Base-by-base conservation (phyloP, 2,797 vertebrate genomes). In the Manis javanica region DNA sequence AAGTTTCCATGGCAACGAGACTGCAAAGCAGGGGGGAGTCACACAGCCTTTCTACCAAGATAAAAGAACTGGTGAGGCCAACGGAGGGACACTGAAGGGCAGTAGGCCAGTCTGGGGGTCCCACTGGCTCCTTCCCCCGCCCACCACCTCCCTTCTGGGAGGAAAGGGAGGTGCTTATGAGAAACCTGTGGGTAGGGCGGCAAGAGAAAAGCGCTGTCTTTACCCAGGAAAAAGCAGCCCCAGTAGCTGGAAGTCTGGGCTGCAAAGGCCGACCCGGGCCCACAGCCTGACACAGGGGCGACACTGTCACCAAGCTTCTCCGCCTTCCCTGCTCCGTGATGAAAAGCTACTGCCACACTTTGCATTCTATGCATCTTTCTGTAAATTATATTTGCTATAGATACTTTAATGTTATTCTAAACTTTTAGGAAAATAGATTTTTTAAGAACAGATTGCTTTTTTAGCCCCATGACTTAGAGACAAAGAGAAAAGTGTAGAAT, bases 1-100 rank as follows among this genome's bases (percentile, higher is more conserved):
- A 1, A 0, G 98, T 98, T 98, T 95, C 98, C 97, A 98, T 97
- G 96, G 95, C 97, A 97, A 98, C 98, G 78, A 90, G 94, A 95
- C 95, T 34, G 69, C 93, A 21, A 77, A 95, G 4, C 59, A 96
- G 82, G 90, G 53, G 83, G 66, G 78, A 75, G 63, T 83, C 23
- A 0, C 71, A 55, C 0, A 24, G 66, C 59, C 97, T 72, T 66
- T 93, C 94, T 61, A 19, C 57, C 69, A 71, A 94, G 75, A 82
- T 79, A 79, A 84, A 0, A 0, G 3, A 89, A 98, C 96, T 91
- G 98, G 91, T 6, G 92, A 88, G 95, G 12, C 91, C 91, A 34
- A 93, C 71, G n/a, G 64, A 75, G 86, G 79, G 75, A 68, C 55
- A 24, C 26, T 74, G 72, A 53, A 81, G 63, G 83, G 61, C 72